phyloP scores from a whole-genome alignment of 2,797 vertebrate genomes.

The Gouania willdenowi region DNA sequence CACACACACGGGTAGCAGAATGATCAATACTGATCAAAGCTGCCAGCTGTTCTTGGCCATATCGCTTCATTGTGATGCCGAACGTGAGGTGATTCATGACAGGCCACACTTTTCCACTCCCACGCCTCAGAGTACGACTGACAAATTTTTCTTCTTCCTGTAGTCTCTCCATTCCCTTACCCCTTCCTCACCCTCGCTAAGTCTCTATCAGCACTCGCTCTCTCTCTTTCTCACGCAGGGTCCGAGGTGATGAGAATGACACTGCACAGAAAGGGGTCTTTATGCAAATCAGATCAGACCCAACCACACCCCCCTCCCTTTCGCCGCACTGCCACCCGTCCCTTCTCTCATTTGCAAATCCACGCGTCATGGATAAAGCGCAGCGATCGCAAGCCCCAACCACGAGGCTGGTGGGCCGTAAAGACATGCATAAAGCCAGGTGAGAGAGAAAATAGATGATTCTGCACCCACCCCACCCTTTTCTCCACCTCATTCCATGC shows the following conservation, averaged over 20 bases:
- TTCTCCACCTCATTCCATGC: background rate
- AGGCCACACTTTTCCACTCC: slow-evolving; percentile 43
- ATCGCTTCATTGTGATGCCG: slow-evolving; percentile 55
- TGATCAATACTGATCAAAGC: slow-evolving; percentile 73
- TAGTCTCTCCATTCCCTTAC: background rate
- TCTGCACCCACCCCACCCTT: background rate
- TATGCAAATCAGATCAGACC: slow-evolving; percentile 62
- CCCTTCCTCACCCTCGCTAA: rapidly evolving
- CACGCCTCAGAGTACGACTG: slow-evolving; percentile 43
- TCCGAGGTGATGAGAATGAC: slow-evolving; percentile 38
- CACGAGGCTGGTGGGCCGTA: slow-evolving; percentile 23
- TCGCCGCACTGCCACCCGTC: background rate
- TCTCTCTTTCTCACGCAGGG: slow-evolving; percentile 4
- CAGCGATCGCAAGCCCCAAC: slow-evolving; percentile 26
- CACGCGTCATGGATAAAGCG: slow-evolving; percentile 38
- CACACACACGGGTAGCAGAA: slow-evolving; percentile 23
- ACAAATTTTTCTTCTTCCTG: slow-evolving; percentile 47
- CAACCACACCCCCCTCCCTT: background rate
- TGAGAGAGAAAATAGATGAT: slow-evolving; percentile 7
- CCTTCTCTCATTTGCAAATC: slow-evolving; percentile 43
- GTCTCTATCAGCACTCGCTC: background rate
- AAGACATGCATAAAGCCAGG: slow-evolving; percentile 43
- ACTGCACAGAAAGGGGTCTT: slow-evolving; percentile 50
- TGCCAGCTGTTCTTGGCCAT: slow-evolving; percentile 65
- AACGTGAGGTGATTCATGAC: slow-evolving; percentile 67